Evolutionary conservation across 2,113 vertebrate species (phyloP), one percentile per base, ranked within the genome.

Genomic region (Panurus biarmicus): DNA sequence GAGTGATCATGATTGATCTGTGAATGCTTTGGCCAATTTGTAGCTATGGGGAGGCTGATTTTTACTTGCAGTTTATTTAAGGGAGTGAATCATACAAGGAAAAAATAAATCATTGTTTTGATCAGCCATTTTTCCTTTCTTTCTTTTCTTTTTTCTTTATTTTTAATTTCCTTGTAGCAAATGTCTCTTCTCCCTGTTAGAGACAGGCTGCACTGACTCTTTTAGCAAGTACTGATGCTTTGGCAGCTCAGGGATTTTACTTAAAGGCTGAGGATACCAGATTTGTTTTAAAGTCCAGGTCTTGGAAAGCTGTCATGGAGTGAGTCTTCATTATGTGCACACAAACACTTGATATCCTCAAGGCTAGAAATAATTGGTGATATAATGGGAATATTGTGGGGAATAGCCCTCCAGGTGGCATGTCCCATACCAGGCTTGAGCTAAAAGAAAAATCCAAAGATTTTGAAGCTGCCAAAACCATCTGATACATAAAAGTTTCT

Each of bases 1-100:
- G 87, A 90, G 45, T 86, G 74, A 95, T 71, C 36, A 56, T 85
- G 93, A 95, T 25, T 92, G 94, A 86, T 95, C 82, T 89, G 58
- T 26, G 31, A 38, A 51, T 21, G 48, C 38, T 90, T 72, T 36
- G 42, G 47, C 72, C 77, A 66, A 90, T 94, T 80, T 85, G 60
- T 51, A 48, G 45, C 40, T 93, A 58, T 45, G 74, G 40, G 71
- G 20, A 89, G 51, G 29, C 33, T 48, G 48, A 24, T 47, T 95
- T 93, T 69, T 67, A 38, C 19, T 90, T 42, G 50, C 56, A 73
- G 54, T 73, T 94, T 91, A 88, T 57, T 77, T 69, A 62, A 85
- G 48, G 33, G 33, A 93, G 89, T 72, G 10, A 90, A 47, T 53
- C 24, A 64, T 56, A 15, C 7, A 60, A 83, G 84, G 40, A 62